A percentile compares a stretch with the other conserved stretches of the same genome.
phyloP scores from a whole-genome alignment of 2,888 invertebrate species.

The Lasioglossum zephyrum region DNA sequence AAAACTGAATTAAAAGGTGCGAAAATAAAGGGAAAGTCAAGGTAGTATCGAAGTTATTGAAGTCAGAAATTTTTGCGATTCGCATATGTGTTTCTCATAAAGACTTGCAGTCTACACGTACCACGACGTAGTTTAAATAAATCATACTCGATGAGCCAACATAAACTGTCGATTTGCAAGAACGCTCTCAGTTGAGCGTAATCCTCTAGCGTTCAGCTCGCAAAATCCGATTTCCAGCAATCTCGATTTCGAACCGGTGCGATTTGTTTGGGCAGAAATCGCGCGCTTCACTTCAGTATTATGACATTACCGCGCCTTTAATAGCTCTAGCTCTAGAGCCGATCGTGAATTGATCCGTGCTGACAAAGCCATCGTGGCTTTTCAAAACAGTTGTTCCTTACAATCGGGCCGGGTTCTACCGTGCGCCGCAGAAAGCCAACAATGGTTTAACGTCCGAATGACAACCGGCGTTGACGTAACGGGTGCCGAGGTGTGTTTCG shows the following conservation, averaged over 20 bases:
- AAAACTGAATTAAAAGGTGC: too few relatives aligned
- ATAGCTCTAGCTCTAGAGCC: not conserved
- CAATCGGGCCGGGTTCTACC: slow-evolving; percentile 1
- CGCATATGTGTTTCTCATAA: not conserved
- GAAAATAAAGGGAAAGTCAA: not conserved
- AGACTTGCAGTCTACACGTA: not conserved
- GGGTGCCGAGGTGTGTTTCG: slow-evolving; percentile 48
- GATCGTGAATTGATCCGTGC: not conserved
- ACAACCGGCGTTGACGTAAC: slow-evolving; percentile 45
- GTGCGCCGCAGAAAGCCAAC: not conserved
- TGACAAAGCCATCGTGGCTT: not conserved
- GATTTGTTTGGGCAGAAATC: not conserved
- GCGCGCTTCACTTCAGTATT: not conserved
- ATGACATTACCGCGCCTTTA: not conserved
- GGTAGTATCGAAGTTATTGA: too few relatives aligned
- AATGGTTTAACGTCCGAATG: slow-evolving; percentile 30
- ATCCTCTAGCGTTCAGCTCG: not conserved
- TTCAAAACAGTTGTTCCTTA: slow-evolving; percentile 12
- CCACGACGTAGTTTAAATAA: not conserved
- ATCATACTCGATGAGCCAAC: not conserved
- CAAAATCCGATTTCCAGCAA: not conserved
- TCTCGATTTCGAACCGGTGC: not conserved
- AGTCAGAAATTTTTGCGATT: too few relatives aligned
- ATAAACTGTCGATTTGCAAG: not conserved
- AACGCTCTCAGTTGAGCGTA: not conserved